phyloP scores from a whole-genome alignment of 2,888 invertebrate genomes.

The Scaptomyza reducta region DNA sequence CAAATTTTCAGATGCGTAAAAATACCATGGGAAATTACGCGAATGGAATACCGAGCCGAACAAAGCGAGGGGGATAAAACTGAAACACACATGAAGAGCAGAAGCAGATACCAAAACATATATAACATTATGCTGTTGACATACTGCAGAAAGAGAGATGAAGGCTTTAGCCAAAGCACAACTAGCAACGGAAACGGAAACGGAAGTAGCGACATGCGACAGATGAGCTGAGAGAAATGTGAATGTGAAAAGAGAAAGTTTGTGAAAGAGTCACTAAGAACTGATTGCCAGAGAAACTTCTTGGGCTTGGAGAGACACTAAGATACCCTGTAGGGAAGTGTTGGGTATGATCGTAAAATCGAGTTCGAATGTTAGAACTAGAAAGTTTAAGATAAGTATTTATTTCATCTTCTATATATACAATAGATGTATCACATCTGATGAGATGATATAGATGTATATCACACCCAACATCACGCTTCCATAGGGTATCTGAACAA shows the following conservation, averaged over 20 bases:
- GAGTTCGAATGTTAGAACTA: too few species aligned
- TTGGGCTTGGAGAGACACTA: not conserved
- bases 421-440: too few species aligned
- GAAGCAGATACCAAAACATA: slow-evolving; percentile 13
- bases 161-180: slow-evolving; percentile 51
- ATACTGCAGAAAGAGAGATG: slow-evolving; percentile 40
- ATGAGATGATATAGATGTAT: too few species aligned
- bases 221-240: slow-evolving; percentile 34
- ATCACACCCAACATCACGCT: not conserved
- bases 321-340: slow-evolving; percentile 2
- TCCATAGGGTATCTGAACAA: slow-evolving; percentile 2
- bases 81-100: not conserved
- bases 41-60: slow-evolving; percentile 67
- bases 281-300: slow-evolving; percentile 56
- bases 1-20: slow-evolving; percentile 62
- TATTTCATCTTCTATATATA: too few species aligned
- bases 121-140: slow-evolving; percentile 69
- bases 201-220: slow-evolving; percentile 65
- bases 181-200: slow-evolving; percentile 75
- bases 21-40: slow-evolving; percentile 76
- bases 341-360: too few species aligned
- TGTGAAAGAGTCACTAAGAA: slow-evolving; percentile 32
- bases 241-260: slow-evolving; percentile 33
- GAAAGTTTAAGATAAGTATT: too few species aligned
- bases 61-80: not conserved